Evolutionary conservation across 2,888 invertebrate genomes (phyloP).

Genomic region (Hemaris fuciformis): DNA sequence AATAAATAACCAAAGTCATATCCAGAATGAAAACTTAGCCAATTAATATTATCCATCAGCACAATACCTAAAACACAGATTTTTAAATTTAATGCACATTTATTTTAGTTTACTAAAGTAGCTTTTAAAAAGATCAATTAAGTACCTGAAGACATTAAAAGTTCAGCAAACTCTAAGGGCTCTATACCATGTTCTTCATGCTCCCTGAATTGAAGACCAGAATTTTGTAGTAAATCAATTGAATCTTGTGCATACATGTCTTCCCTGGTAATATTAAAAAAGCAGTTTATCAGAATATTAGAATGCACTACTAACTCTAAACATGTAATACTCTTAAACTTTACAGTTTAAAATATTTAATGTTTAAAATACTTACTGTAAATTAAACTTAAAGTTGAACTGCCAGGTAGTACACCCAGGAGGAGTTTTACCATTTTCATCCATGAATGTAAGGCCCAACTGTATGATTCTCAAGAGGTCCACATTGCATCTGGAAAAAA

Average conservation of each 20-base stretch:
- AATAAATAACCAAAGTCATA: conserved; percentile 99
- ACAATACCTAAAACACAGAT: conserved; percentile 86
- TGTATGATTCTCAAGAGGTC: conserved; percentile 98
- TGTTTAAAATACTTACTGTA: conserved; percentile 86
- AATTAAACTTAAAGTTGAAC: conserved; percentile 99
- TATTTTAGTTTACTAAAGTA: neutral
- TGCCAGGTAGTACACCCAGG: conserved; percentile 98
- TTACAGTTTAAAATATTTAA: neutral
- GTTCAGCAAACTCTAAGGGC: conserved; percentile 97
- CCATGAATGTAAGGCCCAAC: conserved; percentile 97
- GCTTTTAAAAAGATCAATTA: neutral
- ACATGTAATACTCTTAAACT: neutral
- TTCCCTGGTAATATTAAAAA: conserved; percentile 83
- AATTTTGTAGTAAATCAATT: conserved; percentile 97
- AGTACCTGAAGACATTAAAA: conserved; percentile 96
- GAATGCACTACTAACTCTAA: too few species aligned
- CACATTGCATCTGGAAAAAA: conserved; percentile 90
- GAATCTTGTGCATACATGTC: conserved; percentile 99
- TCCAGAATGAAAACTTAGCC: conserved; percentile 99
- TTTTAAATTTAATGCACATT: neutral
- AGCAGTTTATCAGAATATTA: too few species aligned
- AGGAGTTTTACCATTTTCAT: conserved; percentile 97
- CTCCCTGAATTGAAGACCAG: conserved; percentile 98
- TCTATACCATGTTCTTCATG: conserved; percentile 99
- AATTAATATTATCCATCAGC: conserved; percentile 97